Percentiles rank a stretch among this genome's conserved stretches.
phyloP scores from a whole-genome alignment of 2,113 vertebrate genomes.

The Hypomesus transpacificus region DNA sequence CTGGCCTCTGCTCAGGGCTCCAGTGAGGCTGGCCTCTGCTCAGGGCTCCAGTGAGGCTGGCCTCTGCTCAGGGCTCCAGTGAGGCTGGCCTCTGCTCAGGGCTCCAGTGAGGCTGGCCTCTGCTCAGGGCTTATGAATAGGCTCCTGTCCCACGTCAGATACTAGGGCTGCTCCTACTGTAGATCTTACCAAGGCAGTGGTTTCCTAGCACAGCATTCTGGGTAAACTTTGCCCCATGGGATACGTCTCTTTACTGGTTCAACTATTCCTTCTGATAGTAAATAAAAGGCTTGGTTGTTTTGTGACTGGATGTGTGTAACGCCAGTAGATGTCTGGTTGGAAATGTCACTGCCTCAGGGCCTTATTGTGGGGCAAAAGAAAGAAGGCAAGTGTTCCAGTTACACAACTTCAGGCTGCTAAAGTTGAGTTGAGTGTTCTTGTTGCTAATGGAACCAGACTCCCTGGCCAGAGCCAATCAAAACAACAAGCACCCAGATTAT shows the following conservation, averaged over 20 bases:
- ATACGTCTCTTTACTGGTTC: constrained; percentile 10
- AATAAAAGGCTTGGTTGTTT: constrained; percentile 44
- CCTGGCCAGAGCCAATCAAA: too few relatives aligned
- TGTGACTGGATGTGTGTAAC: constrained; percentile 11
- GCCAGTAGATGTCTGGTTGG: constrained; percentile 3
- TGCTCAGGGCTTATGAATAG: too few relatives aligned
- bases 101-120: too few relatives aligned
- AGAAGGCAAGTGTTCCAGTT: not conserved
- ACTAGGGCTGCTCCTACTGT: constrained; percentile 4
- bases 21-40: too few relatives aligned
- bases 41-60: too few relatives aligned
- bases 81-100: not conserved
- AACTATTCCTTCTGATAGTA: not conserved
- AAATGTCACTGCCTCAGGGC: constrained; percentile 17
- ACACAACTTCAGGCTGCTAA: not conserved
- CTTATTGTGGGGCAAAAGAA: constrained; percentile 8
- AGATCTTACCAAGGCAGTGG: constrained; percentile 23
- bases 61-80: not conserved
- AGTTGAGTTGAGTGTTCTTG: not conserved
- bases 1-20: too few relatives aligned
- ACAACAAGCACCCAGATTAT: too few relatives aligned
- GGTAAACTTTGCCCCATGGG: constrained; percentile 23
- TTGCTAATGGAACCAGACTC: too few relatives aligned
- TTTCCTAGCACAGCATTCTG: constrained; percentile 6
- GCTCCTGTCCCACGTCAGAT: not conserved